Conservation (phyloP, 2,797 vertebrate genomes). For the Rhinatrema bivittatum region DNA sequence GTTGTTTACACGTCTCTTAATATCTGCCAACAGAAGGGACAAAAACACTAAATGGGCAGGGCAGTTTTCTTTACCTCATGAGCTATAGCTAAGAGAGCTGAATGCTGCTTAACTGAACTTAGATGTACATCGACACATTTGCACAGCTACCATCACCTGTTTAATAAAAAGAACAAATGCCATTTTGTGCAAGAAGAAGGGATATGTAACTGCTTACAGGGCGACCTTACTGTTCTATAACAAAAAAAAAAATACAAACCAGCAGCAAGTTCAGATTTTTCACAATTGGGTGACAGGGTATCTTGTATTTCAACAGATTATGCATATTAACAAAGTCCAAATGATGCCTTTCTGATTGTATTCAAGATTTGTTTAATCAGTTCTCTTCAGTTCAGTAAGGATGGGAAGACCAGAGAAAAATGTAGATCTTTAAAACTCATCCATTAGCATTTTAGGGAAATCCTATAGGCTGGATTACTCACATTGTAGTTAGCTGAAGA, state of each 20-base stretch:
- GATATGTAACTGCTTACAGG: not conserved
- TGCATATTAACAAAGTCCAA: not conserved
- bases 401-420: not conserved
- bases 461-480: not conserved
- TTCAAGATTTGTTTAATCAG: not conserved
- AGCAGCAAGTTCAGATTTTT: not conserved
- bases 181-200: constrained; percentile 8
- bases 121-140: constrained; percentile 25
- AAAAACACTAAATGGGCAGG: constrained; percentile 33
- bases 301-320: not conserved
- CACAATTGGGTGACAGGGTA: not conserved
- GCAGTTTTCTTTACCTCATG: constrained; percentile 23
- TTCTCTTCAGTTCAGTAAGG: not conserved
- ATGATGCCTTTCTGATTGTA: constrained; percentile 9
- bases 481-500: constrained; percentile 3
- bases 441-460: not conserved
- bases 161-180: constrained; percentile 3
- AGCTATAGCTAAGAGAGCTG: constrained; percentile 14
- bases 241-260: constrained; percentile 3
- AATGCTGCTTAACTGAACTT: constrained; percentile 23
- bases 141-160: not conserved
- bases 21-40: constrained; percentile 45
- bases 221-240: not conserved
- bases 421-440: not conserved
- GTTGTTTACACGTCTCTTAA: constrained; percentile 63